Evolutionary conservation across 2,888 invertebrate species (phyloP).

Genomic region (Anoncus sp.): DNA sequence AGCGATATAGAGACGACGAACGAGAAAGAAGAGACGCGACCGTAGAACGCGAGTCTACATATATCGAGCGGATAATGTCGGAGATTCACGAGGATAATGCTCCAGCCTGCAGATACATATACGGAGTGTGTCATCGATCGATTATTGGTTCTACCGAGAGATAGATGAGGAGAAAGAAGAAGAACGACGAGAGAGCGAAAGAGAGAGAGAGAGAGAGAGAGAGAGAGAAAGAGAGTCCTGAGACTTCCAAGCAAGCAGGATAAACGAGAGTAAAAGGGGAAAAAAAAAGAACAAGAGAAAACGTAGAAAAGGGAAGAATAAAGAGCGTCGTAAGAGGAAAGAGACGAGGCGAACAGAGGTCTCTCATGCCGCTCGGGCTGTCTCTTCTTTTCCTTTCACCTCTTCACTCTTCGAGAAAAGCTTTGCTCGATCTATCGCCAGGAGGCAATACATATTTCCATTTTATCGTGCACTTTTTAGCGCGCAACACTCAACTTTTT

Average conservation of each 20-base stretch:
- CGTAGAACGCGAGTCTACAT: conserved; percentile 22
- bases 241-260: conserved; percentile 33
- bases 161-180: conserved; percentile 38
- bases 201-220: conserved; percentile 34
- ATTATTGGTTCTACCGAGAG: conserved; percentile 53
- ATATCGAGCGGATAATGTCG: conserved; percentile 52
- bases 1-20: not conserved
- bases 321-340: conserved; percentile 43
- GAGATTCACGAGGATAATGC: conserved; percentile 55
- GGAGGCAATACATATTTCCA: not conserved
- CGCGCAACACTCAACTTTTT: not conserved
- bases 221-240: conserved; percentile 5
- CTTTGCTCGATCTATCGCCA: not conserved
- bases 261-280: conserved; percentile 33
- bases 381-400: conserved; percentile 2
- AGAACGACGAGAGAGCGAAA: conserved; percentile 25
- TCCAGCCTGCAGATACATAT: conserved; percentile 40
- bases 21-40: conserved; percentile 3
- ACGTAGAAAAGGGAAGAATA: conserved; percentile 29
- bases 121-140: conserved; percentile 57
- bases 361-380: not conserved
- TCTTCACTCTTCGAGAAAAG: not conserved
- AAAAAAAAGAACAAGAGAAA: conserved; percentile 5
- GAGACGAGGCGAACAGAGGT: conserved; percentile 14
- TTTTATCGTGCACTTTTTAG: not conserved